A percentile compares a stretch with the other conserved stretches of the same genome.
These are phyloP conservation scores for Microcebus griseorufus DNA, from an alignment of 2,113 vertebrate genomes.

Conservation along the genomic window DNA sequence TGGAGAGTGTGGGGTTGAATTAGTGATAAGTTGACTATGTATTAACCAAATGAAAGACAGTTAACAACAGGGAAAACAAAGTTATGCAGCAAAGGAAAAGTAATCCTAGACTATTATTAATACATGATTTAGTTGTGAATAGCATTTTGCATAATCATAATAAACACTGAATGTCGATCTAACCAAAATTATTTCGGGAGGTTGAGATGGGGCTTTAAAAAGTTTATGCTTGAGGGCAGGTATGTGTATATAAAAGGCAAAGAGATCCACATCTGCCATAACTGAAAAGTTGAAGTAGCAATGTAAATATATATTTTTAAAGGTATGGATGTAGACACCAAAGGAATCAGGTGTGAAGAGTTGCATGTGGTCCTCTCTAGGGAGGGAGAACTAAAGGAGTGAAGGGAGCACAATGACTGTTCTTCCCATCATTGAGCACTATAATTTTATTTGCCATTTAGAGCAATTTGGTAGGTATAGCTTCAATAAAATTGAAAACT, in stretches of 20 bases:
- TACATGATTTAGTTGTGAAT: background rate
- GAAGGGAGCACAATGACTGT: background rate
- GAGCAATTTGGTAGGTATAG: background rate
- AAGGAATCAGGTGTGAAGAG: background rate
- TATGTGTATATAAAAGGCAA: background rate
- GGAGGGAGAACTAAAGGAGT: background rate
- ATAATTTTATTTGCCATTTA: background rate
- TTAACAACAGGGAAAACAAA: constrained; percentile 37
- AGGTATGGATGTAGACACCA: background rate
- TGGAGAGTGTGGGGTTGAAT: background rate
- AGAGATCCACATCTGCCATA: background rate
- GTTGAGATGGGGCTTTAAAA: background rate
- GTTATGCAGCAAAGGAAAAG: background rate
- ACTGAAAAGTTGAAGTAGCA: background rate
- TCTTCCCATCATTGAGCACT: background rate
- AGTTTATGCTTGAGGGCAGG: background rate
- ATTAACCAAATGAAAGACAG: constrained; percentile 18
- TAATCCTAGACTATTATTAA: background rate
- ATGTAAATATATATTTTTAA: background rate
- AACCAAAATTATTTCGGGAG: constrained; percentile 25
- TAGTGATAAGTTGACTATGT: background rate
- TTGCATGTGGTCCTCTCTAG: background rate
- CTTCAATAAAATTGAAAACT: background rate
- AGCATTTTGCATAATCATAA: constrained; percentile 5
- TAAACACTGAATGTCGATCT: constrained; percentile 7